Conservation (phyloP, 2,888 invertebrate genomes). For the Diarsia rubi region DNA sequence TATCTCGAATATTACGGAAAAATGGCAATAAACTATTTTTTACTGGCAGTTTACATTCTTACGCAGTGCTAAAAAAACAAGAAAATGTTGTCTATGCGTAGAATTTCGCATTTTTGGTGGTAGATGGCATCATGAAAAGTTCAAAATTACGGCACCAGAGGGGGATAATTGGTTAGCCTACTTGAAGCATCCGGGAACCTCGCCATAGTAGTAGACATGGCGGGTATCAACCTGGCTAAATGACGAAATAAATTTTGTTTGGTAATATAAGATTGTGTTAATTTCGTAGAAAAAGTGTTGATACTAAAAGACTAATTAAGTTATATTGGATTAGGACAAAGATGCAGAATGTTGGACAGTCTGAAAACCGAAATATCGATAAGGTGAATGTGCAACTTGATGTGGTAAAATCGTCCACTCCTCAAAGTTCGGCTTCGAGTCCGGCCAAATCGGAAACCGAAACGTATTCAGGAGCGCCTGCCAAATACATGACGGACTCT, state of each 20-base stretch:
- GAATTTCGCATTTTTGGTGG: slow-evolving; percentile 76
- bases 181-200: slow-evolving; percentile 92
- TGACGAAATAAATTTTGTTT: slow-evolving; percentile 92
- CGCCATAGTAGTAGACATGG: slow-evolving; percentile 96
- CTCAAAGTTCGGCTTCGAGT: slow-evolving; percentile 96
- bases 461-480: slow-evolving; percentile 96
- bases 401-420: slow-evolving; percentile 94
- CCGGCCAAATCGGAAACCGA: slow-evolving; percentile 96
- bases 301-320: slow-evolving; percentile 90
- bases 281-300: slow-evolving; percentile 90
- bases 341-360: slow-evolving; percentile 98
- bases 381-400: slow-evolving; percentile 94
- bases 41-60: slow-evolving; percentile 31
- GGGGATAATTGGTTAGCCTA: slow-evolving; percentile 90
- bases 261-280: slow-evolving; percentile 90
- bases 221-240: slow-evolving; percentile 93
- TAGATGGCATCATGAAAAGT: slow-evolving; percentile 86
- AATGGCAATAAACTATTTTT: not conserved
- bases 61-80: slow-evolving; percentile 33
- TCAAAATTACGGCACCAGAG: slow-evolving; percentile 83
- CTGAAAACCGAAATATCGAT: slow-evolving; percentile 96
- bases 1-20: not conserved
- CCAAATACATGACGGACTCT: slow-evolving; percentile 97
- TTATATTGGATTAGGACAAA: slow-evolving; percentile 93
- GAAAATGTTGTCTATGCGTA: slow-evolving; percentile 64